phyloP scores from a whole-genome alignment of 2,797 vertebrate genomes.

The Platyrinchus mystaceus region DNA sequence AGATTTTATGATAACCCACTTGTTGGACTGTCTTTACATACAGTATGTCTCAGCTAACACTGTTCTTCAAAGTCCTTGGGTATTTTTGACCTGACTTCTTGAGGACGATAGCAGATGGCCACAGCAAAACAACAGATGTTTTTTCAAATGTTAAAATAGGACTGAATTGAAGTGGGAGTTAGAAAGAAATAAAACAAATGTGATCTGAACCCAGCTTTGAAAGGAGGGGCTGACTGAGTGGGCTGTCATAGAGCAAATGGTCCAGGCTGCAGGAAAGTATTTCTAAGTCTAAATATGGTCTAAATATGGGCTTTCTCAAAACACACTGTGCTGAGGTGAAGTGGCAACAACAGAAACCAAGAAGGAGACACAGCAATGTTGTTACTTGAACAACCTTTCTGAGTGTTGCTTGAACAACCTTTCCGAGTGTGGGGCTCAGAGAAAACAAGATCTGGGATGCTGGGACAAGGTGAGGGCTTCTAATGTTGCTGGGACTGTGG shows the following conservation, averaged over 20 bases:
- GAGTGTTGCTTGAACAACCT: neutral
- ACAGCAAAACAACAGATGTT: neutral
- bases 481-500: neutral
- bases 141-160: neutral
- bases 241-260: accelerated
- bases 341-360: neutral
- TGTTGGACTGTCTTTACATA: neutral
- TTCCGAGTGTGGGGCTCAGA: neutral
- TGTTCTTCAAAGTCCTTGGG: neutral
- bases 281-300: neutral
- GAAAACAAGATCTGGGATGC: neutral
- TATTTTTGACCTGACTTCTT: neutral
- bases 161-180: neutral
- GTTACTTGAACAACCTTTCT: neutral
- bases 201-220: neutral
- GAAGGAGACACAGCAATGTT: neutral
- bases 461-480: neutral
- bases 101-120: neutral
- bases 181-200: neutral
- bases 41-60: neutral
- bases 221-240: neutral
- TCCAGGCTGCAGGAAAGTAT: neutral
- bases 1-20: neutral
- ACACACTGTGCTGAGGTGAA: neutral
- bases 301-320: neutral